Evolutionary conservation across 2,888 invertebrate species (phyloP).

Genomic region (Palloptera scutellata): DNA sequence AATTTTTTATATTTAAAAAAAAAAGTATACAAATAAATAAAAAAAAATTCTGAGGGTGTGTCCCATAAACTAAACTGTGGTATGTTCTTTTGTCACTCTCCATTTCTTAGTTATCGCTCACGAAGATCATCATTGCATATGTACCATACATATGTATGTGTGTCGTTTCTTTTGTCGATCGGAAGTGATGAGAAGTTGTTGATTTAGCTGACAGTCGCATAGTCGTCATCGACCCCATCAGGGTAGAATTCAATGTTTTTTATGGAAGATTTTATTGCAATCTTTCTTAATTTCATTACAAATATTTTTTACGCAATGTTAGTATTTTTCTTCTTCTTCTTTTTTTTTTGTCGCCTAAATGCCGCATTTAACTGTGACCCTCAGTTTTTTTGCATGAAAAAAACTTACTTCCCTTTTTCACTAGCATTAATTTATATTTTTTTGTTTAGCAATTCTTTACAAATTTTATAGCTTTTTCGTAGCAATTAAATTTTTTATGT

Average conservation of each 20-base stretch:
- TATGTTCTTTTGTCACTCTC: slow-evolving; percentile 22
- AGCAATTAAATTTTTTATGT: slow-evolving; percentile 58
- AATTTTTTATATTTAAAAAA: slow-evolving; percentile 3
- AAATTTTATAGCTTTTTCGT: slow-evolving; percentile 44
- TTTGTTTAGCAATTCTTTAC: neutral
- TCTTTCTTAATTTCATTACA: slow-evolving; percentile 13
- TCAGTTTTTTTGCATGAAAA: neutral
- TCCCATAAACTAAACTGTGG: slow-evolving; percentile 28
- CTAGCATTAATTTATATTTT: neutral
- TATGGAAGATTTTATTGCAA: slow-evolving; percentile 1
- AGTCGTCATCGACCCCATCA: too few relatives aligned
- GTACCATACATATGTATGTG: slow-evolving; percentile 17
- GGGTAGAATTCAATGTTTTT: neutral
- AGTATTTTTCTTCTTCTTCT: neutral
- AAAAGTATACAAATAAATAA: neutral
- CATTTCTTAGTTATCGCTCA: too few relatives aligned
- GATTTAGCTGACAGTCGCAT: too few relatives aligned
- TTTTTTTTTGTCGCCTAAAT: slow-evolving; percentile 15
- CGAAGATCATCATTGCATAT: slow-evolving; percentile 1
- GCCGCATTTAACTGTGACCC: slow-evolving; percentile 28
- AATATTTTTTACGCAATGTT: neutral
- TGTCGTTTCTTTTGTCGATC: slow-evolving; percentile 12
- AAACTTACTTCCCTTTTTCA: neutral
- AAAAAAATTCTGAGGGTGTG: slow-evolving; percentile 23
- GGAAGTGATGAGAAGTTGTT: slow-evolving; percentile 5